Evolutionary conservation across 2,888 invertebrate genomes (phyloP).

Genomic region (Tuberolachnus salignus): DNA sequence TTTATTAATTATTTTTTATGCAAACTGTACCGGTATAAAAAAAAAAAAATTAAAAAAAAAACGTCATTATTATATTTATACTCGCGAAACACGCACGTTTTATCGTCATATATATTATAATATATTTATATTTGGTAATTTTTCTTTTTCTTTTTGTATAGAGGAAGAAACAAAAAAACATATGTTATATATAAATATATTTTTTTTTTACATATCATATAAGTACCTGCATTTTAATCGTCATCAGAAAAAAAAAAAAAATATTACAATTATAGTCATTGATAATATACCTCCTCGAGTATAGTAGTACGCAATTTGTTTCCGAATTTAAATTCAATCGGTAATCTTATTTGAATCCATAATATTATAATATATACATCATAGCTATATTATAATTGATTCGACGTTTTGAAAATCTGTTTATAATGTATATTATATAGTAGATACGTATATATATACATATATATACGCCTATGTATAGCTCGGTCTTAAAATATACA

Average conservation of each 20-base stretch:
- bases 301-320: conserved; percentile 13
- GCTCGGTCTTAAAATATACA: no score
- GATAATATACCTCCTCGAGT: not conserved
- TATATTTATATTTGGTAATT: no score
- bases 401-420: conserved; percentile 14
- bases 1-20: no score
- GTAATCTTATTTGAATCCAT: no score
- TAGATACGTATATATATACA: not conserved
- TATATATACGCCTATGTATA: no score
- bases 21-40: no score
- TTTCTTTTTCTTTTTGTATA: not conserved
- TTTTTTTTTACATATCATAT: not conserved
- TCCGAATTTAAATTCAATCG: not conserved
- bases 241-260: conserved; percentile 1
- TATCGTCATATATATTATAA: not conserved
- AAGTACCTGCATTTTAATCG: conserved; percentile 1
- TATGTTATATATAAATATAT: not conserved
- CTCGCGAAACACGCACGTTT: not conserved
- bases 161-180: not conserved
- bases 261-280: not conserved
- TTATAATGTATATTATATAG: not conserved
- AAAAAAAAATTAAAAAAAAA: no score
- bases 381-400: conserved; percentile 2
- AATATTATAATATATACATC: no score
- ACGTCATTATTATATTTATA: no score